Evolutionary conservation across 2,113 vertebrate species (phyloP).

Genomic region (Oenanthe oenanthe): DNA sequence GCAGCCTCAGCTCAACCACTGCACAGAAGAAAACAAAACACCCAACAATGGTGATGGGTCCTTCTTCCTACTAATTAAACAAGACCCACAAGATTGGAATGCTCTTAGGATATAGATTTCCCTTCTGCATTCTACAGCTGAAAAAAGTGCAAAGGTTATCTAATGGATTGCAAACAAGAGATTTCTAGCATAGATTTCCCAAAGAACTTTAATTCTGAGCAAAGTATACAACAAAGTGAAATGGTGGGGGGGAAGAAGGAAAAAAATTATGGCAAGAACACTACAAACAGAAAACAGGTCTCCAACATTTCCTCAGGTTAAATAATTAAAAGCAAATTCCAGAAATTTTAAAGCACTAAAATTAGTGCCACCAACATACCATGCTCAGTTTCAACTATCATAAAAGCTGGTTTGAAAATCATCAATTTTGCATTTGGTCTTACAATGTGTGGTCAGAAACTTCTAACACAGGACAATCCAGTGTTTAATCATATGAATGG

Average conservation of each 20-base stretch:
- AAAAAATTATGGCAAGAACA: neutral
- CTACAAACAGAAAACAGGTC: neutral
- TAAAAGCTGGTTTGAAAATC: neutral
- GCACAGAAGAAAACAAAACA: neutral
- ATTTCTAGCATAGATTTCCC: neutral
- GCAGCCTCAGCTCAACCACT: fast-evolving
- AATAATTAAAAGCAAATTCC: neutral
- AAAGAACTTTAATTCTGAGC: neutral
- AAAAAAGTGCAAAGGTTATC: neutral
- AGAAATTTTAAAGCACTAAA: neutral
- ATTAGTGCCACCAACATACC: neutral
- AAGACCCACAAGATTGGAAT: neutral
- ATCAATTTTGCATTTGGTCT: fast-evolving
- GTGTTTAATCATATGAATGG: neutral
- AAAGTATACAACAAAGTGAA: neutral
- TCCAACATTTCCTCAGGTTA: neutral
- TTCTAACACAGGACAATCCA: neutral
- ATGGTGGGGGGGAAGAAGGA: fast-evolving
- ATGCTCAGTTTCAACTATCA: fast-evolving
- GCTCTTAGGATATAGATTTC: neutral
- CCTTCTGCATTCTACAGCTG: neutral
- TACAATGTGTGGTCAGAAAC: neutral
- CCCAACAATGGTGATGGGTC: fast-evolving
- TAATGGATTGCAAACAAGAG: neutral
- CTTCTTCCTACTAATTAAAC: neutral